Base-by-base conservation (phyloP, 2,888 invertebrate genomes). In the Melangyna quadrimaculata region DNA sequence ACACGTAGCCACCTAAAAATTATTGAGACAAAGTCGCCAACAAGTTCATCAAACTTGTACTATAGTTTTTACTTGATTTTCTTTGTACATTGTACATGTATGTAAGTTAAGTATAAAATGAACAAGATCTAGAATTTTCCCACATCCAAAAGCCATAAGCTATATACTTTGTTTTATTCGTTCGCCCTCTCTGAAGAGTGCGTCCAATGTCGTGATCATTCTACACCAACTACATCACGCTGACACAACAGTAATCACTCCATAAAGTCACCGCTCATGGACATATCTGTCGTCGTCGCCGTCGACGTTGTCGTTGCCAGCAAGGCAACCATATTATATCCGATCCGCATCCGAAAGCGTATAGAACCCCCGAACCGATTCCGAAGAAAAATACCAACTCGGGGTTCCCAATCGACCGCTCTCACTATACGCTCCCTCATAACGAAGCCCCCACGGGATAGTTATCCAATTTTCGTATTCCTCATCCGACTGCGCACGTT, bases 201-300 rank as follows among this genome's bases (percentile, higher is more conserved):
- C 65, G 65, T 70, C 75, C 53, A 35, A 40, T 35, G 27, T 53
- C 71, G 63, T 71, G 63, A 70, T 63, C 69, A 22, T 70, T 73
- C 65, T 83, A 83, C 83, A 83, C 78, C 78, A 83, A 83, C 78
- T 83, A 78, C 83, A 83, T 83, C 78, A 83, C 74, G 55, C 78
- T 83, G 78, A 83, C 83, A 83, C 78, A 83, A 79, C 83, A 83
- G 83, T 83, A 83, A 83, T 83, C 78, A 83, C 74, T 83, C 78
- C 83, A 83, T 83, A 83, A 83, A 83, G 78, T 83, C 83, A 83
- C 78, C 63, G 70, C 78, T 78, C 78, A 55, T 70, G 78, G 78
- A 79, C 78, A 70, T 78, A 78, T 77, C 69, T 71, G 70, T 71
- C 63, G 71, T 70, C 37, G 22, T 48, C 10, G 45, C 19, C n/a